Evolutionary conservation across 2,888 invertebrate genomes (phyloP), one percentile per base, ranked within the genome.

Genomic region (Oscheius sp.): DNA sequence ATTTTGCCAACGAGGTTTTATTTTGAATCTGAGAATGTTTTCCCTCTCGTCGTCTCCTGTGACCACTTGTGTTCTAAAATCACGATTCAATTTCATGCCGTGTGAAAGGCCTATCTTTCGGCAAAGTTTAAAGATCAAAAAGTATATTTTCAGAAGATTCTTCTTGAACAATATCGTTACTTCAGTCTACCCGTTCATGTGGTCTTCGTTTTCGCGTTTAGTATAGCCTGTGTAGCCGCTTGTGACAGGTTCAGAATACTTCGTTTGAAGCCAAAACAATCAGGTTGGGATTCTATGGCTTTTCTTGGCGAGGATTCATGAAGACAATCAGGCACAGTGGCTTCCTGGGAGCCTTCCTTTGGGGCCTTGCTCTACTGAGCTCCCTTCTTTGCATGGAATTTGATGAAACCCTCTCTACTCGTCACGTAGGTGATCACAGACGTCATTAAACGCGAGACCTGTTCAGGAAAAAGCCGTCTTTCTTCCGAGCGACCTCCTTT

Each of bases 161-260:
- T 81, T 0, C 68, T 58, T 2, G 60, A 51, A 35, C 77, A 77
- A n/a, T 83, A 83, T 70, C 75, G 78, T 10, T 75, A 58, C 29
- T 75, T 81, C 79, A 72, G 76, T 59, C 72, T 83, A 35, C 79
- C 79, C 0, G 76, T 83, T 33, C 81, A 83, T 70, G 76, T 79
- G 0, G 70, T 66, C 2, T 83, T 83, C 58, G 72, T 76, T 57
- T 59, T 79, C 11, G 77, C 77, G 1, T 83, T 80, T 57, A 75
- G 71, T 0, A 37, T 83, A 29, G 77, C 78, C 0, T 70, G 79
- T 2, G 74, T 79, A 4, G 75, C 82, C 0, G 77, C 82, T 0
- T 74, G 76, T 5, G 82, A 82, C 13, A 62, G 82, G 82, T 80
- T 5, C 10, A 33, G 48, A 7, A 1, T 29, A 47, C 29, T 11